These are phyloP conservation scores for Hetaerina titia DNA, from an alignment of 2,888 invertebrate genomes.

Conservation along the genomic window DNA sequence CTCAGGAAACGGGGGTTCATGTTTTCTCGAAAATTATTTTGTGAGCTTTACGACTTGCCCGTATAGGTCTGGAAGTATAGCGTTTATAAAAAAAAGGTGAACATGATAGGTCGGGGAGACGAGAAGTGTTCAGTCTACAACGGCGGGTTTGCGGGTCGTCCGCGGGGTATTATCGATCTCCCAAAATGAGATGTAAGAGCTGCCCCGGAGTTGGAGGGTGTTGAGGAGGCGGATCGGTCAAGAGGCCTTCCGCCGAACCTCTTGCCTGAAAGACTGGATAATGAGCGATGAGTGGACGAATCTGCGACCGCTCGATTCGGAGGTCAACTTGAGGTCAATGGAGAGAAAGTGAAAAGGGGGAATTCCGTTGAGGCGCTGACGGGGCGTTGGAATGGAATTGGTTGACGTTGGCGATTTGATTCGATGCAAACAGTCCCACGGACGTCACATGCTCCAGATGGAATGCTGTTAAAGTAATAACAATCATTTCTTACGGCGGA, in stretches of 20 bases:
- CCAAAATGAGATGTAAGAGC: slow-evolving; percentile 27
- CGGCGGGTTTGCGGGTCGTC: no score
- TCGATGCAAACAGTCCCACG: no score
- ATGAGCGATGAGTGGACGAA: slow-evolving; percentile 22
- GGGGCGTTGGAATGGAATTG: no score
- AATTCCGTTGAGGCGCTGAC: background rate
- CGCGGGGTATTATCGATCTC: background rate
- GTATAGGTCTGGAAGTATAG: no score
- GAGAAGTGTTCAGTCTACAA: background rate
- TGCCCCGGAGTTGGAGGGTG: background rate
- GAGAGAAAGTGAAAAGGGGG: background rate
- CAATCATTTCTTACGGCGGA: no score
- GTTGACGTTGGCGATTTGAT: no score
- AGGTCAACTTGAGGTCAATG: slow-evolving; percentile 4
- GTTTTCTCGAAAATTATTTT: no score
- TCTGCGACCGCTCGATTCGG: background rate
- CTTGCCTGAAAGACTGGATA: background rate
- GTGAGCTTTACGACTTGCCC: no score
- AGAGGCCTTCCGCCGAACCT: background rate
- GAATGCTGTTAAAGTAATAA: no score
- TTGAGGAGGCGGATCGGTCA: background rate
- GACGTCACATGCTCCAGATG: no score
- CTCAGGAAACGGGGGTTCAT: no score
- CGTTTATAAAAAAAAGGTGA: no score
- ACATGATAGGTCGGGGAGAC: background rate